Base-by-base conservation (phyloP, 2,113 vertebrate genomes). In the Urocitellus parryii region DNA sequence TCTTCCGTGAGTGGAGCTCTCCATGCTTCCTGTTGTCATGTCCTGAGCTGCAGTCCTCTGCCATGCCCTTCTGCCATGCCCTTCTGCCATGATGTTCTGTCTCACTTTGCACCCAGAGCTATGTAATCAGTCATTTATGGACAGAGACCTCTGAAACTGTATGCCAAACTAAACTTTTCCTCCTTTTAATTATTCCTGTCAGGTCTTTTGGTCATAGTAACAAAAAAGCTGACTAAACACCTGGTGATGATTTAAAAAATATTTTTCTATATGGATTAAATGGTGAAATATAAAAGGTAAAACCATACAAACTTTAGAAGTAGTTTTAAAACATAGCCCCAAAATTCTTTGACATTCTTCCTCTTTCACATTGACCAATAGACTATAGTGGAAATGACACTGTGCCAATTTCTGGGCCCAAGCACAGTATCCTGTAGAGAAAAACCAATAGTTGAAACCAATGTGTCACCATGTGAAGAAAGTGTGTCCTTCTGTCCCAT, bases 241-340 rank as follows among this genome's bases (percentile, higher is more conserved):
- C 18, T 7, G 37, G 73, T 90, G 56, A 87, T 92, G 12, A 77
- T 45, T 70, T 51, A 32, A 72, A 86, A 90, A 72, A 77, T 53
- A 32, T 81, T 88, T 78, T 63, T 94, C 48, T 90, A 65, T 13
- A 48, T 83, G 65, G 14, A 78, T 79, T 82, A 79, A 73, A 95
- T 83, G 16, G 24, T 87, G 37, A 94, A 95, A 90, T 68, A 80
- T 16, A 58, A 94, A 87, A 88, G 45, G 27, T 4, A 92, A 70
- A 72, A 83, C 42, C n/a, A 82, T 53, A 34, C 11, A 94, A 78
- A 5, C 48, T 82, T 86, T 68, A 92, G 37, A 88, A 79, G 56
- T 8, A 25, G 27, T 90, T 87, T 90, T 80, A 81, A 94, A 67
- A 94, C 24, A 94, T 32, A 63, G 29, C 17, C 53, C 68, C 34